Conservation (phyloP, 2,888 invertebrate species). For the Apamea sordens region DNA sequence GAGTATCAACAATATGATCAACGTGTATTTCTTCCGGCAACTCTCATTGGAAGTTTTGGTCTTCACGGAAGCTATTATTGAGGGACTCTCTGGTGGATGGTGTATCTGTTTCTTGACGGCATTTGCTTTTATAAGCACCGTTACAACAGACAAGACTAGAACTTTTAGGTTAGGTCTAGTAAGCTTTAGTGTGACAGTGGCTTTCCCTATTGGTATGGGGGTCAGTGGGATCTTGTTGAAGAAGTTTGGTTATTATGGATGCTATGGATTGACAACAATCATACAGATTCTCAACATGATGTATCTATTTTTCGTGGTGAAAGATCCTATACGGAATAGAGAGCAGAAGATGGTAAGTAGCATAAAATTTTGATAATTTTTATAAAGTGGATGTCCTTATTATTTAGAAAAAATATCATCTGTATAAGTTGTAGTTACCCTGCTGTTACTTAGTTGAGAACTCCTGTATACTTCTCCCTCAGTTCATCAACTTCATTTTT, state of each 20-base stretch:
- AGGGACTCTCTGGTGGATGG: constrained; percentile 95
- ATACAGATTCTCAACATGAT: constrained; percentile 92
- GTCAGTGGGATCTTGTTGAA: constrained; percentile 93
- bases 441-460: background rate
- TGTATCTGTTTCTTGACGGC: constrained; percentile 95
- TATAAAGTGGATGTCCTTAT: background rate
- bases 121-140: constrained; percentile 95
- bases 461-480: background rate
- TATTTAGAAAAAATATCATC: background rate
- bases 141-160: constrained; percentile 94
- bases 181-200: constrained; percentile 95
- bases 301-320: constrained; percentile 92
- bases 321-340: constrained; percentile 88
- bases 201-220: constrained; percentile 96
- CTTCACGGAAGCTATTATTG: constrained; percentile 93
- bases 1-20: constrained; percentile 93
- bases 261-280: constrained; percentile 92
- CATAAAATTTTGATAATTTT: background rate
- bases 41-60: constrained; percentile 94
- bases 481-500: background rate
- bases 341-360: constrained; percentile 80
- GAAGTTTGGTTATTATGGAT: constrained; percentile 94
- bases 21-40: constrained; percentile 93
- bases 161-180: constrained; percentile 95
- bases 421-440: background rate